Base-by-base conservation (phyloP, 35 echinoderm and acorn worm genomes). In the Anneissia japonica region DNA sequence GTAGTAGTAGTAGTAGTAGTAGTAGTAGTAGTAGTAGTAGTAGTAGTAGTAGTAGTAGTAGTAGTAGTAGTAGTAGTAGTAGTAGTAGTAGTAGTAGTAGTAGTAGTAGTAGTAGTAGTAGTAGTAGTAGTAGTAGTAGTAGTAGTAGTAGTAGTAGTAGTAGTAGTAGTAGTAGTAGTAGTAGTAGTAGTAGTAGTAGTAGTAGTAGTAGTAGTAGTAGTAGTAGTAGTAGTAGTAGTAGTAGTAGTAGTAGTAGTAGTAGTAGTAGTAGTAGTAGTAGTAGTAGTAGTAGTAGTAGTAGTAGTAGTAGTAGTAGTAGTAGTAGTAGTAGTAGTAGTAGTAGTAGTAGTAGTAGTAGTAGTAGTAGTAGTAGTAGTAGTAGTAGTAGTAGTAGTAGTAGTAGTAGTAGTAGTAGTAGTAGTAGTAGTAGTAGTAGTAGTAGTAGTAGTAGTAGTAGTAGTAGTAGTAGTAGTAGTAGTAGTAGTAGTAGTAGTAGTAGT, bases 41-140 rank as follows among this genome's bases (percentile, higher is more conserved):
- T 72, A 72, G 55, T 72, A 72, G 55, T 72, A 72, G 55, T 72
- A 72, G 55, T 72, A 72, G 55, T 72, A 72, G 55, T 72, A 72
- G 55, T 72, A 72, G 55, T 72, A 72, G 55, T 72, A 72, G 55
- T 72, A 72, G 55, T 72, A 72, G 55, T 72, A 72, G 55, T 72
- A 72, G 55, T 72, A 72, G 55, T 72, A 72, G 55, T 72, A 72
- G 55, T 72, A 72, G 55, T 72, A 72, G 55, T 72, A 72, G 55
- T 72, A 72, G 55, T 72, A 72, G 55, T 72, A 72, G 55, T 72
- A 72, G 55, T 72, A 72, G 55, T 72, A 72, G 55, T 72, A 72
- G 55, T 72, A 72, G 55, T 72, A 72, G 55, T 72, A 72, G 55
- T 72, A 72, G 55, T 72, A 72, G 55, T 72, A 72, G 55, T 72